These are phyloP conservation scores for Atherinosoma microstoma DNA, from an alignment of 2,797 vertebrate genomes.

Conservation along the genomic window DNA sequence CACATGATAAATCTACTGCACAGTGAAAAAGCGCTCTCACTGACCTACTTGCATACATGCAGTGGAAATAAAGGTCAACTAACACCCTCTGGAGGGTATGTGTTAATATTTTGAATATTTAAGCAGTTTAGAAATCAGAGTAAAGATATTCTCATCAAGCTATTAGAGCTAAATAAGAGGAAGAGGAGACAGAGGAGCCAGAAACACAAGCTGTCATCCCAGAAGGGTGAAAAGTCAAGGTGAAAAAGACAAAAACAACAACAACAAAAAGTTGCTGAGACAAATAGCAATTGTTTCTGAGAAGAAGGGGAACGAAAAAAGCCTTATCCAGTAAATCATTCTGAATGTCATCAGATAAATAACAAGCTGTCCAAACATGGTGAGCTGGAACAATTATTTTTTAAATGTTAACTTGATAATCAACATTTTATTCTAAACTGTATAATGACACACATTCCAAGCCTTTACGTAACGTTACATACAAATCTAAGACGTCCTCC, in stretches of 20 bases:
- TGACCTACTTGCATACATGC: conserved; percentile 50
- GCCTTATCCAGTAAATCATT: neutral
- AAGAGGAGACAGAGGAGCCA: too few species aligned
- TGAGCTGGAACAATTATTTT: conserved; percentile 17
- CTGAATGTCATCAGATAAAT: conserved; percentile 33
- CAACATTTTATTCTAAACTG: conserved; percentile 12
- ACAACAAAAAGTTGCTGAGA: conserved; percentile 1
- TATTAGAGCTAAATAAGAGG: neutral
- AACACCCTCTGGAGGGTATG: conserved; percentile 18
- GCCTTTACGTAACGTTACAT: neutral
- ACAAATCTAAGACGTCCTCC: neutral
- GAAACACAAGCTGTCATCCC: neutral
- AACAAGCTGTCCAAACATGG: conserved; percentile 19
- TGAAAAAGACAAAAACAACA: conserved; percentile 24
- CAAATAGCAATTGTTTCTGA: conserved; percentile 21
- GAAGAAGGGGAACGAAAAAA: conserved; percentile 10
- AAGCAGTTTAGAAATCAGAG: conserved; percentile 1
- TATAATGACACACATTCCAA: neutral
- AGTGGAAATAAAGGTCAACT: conserved; percentile 42
- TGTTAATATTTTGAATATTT: conserved; percentile 10
- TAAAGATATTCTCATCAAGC: neutral
- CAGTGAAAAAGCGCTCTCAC: conserved; percentile 17
- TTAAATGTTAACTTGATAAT: conserved; percentile 27
- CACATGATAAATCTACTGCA: conserved; percentile 15
- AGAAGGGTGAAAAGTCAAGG: conserved; percentile 5